phyloP scores from a whole-genome alignment of 2,113 vertebrate genomes.

The Podarcis raffonei region DNA sequence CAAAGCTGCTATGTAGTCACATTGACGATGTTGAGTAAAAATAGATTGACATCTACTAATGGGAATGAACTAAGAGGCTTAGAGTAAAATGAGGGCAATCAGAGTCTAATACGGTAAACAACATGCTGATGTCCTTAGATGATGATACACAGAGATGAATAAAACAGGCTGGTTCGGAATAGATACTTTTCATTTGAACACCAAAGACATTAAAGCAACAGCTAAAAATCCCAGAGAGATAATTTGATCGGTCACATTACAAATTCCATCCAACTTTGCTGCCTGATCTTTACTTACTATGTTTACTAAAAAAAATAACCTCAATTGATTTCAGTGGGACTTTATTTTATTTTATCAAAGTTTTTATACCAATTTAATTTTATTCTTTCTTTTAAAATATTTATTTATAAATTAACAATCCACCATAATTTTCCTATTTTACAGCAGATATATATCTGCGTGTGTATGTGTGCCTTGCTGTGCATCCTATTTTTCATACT shows the following conservation, averaged over 20 bases:
- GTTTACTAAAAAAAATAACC: background rate
- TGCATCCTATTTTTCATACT: background rate
- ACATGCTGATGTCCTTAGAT: conserved; percentile 8
- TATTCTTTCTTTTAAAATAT: background rate
- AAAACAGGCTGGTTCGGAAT: background rate
- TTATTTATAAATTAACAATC: background rate
- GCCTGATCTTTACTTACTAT: background rate
- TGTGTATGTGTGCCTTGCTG: no score
- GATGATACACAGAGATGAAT: conserved; percentile 6
- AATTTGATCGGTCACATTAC: background rate
- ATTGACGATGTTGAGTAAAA: conserved; percentile 3
- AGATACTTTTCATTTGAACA: background rate
- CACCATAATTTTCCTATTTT: no score
- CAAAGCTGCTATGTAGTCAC: conserved; percentile 4
- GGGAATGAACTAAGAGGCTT: conserved; percentile 27
- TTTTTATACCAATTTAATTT: background rate
- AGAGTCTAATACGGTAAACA: conserved; percentile 33
- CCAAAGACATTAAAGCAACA: background rate
- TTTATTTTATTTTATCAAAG: background rate
- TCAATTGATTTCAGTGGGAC: background rate
- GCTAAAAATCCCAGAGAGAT: background rate
- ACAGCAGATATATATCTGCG: no score
- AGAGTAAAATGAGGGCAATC: conserved; percentile 29
- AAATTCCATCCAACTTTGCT: background rate
- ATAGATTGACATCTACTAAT: conserved; percentile 32